Base-by-base conservation (phyloP, 2,797 vertebrate species). In the Mus caroli region DNA sequence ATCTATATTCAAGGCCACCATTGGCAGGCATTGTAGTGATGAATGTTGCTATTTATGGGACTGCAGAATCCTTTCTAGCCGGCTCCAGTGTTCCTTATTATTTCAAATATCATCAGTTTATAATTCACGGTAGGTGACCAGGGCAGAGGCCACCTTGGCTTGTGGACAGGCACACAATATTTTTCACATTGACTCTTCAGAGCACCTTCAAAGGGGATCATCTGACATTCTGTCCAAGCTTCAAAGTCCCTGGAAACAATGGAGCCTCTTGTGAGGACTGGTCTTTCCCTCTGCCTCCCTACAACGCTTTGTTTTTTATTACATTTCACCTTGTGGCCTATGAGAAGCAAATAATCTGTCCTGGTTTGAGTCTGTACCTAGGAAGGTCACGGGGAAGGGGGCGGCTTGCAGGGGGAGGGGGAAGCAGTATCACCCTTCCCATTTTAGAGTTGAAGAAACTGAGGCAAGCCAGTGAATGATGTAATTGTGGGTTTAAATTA, bases 11-110 rank as follows among this genome's bases (percentile, higher is more conserved):
- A 69, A 5, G 88, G 88, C 88, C 75, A 76, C 75, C 94, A 67
- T 80, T 11, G 77, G 90, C 88, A 88, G 95, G 92, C 83, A 83
- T 69, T 60, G 92, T 64, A 43, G 56, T 34, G 82, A 90, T 37
- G 91, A 69, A 82, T 12, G 78, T 46, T 86, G 60, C 95, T 91
- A 77, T 96, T 60, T 93, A 78, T 87, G 95, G 95, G 54, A 50
- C 62, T 3, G 50, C 67, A 40, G 78, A 88, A 62, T 58, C 77
- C 93, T 75, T 62, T 87, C 58, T 77, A 93, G 84, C 77, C 37
- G 71, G 75, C 56, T 31, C 92, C 80, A 82, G 28, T 14, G 56
- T 52, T 43, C n/a, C 77, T 92, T 82, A 52, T 91, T 75, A 88
- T 85, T 76, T 95, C 92, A 90, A 91, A 78, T 10, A 13, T 19